Evolutionary conservation across 53 echinoderm and acorn worm species (phyloP).

Genomic region (Zoroaster sp.): DNA sequence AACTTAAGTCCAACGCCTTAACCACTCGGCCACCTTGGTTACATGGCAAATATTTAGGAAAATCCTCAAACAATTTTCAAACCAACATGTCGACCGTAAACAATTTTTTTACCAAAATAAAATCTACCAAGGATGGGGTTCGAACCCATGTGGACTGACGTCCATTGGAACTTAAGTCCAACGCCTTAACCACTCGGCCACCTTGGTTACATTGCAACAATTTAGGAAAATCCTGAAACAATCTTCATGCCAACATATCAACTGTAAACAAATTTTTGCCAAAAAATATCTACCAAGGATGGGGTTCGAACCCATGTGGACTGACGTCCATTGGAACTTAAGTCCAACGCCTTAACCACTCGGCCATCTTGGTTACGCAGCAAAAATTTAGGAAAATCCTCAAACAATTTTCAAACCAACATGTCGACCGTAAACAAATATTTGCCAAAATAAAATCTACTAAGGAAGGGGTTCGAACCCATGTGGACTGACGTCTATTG

Average conservation of each 20-base stretch:
- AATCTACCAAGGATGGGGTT: constrained; percentile 59
- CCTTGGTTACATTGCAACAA: constrained; percentile 9
- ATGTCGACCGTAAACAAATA: no score
- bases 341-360: no score
- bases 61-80: not conserved
- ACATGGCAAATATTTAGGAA: not conserved
- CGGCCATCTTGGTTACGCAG: no score
- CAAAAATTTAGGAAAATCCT: no score
- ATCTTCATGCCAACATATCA: not conserved
- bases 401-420: no score
- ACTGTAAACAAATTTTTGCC: not conserved
- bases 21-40: constrained; percentile 92
- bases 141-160: constrained; percentile 96
- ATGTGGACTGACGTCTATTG: no score
- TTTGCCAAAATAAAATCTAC: no score
- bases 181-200: constrained; percentile 99
- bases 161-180: constrained; percentile 99
- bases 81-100: not conserved
- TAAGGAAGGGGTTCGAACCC: no score
- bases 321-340: constrained; percentile 98
- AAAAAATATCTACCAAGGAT: not conserved
- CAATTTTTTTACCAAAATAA: not conserved
- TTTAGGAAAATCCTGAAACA: not conserved
- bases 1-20: constrained; percentile 99
- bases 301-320: constrained; percentile 97